Percentiles rank a stretch among this genome's conserved stretches.
phyloP scores from a whole-genome alignment of 2,797 vertebrate species.

The Macropodus opercularis region DNA sequence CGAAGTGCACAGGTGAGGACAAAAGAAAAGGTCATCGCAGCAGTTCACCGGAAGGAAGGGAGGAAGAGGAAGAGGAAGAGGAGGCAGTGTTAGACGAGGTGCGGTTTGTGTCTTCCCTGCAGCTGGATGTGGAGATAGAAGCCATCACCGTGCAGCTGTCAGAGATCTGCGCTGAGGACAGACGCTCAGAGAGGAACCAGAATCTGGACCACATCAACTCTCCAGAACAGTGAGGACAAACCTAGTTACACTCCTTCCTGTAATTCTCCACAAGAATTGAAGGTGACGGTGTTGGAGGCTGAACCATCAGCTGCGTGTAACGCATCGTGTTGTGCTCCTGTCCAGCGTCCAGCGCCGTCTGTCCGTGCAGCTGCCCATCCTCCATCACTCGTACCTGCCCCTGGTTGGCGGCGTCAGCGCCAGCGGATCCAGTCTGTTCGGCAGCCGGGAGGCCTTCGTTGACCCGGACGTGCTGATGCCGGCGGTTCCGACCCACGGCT shows the following conservation, averaged over 20 bases:
- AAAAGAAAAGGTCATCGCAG: too few species aligned
- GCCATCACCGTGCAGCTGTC: constrained; percentile 84
- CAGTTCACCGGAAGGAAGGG: too few species aligned
- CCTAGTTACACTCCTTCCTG: too few species aligned
- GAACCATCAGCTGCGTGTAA: too few species aligned
- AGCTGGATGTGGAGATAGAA: constrained; percentile 89
- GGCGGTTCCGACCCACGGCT: too few species aligned
- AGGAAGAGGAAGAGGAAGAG: too few species aligned
- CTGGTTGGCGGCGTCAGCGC: constrained; percentile 86
- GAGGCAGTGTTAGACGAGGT: too few species aligned
- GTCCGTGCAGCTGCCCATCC: constrained; percentile 91
- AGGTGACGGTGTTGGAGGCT: too few species aligned
- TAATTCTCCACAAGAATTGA: too few species aligned
- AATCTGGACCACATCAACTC: constrained; percentile 85
- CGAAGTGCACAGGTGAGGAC: constrained; percentile 81
- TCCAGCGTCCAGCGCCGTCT: constrained; percentile 89
- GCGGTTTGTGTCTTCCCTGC: constrained; percentile 19
- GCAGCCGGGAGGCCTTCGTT: constrained; percentile 65
- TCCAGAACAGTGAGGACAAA: constrained; percentile 88
- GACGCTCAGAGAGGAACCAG: background rate
- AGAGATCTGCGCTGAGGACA: constrained; percentile 54
- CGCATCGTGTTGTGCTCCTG: too few species aligned
- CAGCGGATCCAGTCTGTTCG: constrained; percentile 87
- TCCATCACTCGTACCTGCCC: constrained; percentile 91
- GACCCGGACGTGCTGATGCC: background rate